phyloP scores from a whole-genome alignment of 2,888 invertebrate genomes.

The Polia nebulosa region DNA sequence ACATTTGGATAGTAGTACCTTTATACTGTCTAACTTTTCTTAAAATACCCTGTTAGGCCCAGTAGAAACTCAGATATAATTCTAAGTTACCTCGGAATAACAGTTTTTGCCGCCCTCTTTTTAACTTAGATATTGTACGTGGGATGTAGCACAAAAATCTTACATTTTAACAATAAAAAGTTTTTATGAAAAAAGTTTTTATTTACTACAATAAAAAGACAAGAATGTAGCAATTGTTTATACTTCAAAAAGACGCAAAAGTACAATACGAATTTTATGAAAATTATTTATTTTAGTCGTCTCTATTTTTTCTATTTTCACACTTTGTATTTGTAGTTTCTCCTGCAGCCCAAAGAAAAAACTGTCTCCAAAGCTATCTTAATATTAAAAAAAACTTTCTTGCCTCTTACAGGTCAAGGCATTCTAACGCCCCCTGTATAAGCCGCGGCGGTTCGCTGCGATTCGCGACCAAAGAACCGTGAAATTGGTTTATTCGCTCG shows the following conservation, averaged over 20 bases:
- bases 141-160: background rate
- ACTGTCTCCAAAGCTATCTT: background rate
- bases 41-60: constrained; percentile 34
- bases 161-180: constrained; percentile 26
- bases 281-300: background rate
- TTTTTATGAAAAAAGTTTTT: constrained; percentile 15
- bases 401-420: constrained; percentile 32
- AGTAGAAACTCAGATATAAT: constrained; percentile 23
- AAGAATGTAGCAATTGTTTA: constrained; percentile 18
- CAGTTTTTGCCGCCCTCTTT: constrained; percentile 40
- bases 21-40: constrained; percentile 45
- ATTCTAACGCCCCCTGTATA: constrained; percentile 75
- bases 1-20: constrained; percentile 24
- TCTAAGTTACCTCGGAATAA: constrained; percentile 39
- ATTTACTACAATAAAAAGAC: constrained; percentile 16
- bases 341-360: background rate
- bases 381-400: background rate
- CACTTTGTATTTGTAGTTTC: background rate
- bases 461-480: constrained; percentile 90
- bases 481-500: constrained; percentile 91
- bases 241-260: background rate
- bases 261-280: background rate
- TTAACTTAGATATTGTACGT: constrained; percentile 16
- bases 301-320: background rate
- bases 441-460: constrained; percentile 78